phyloP scores from a whole-genome alignment of 1,140 invertebrate species.

The Caligus rogercresseyi region DNA sequence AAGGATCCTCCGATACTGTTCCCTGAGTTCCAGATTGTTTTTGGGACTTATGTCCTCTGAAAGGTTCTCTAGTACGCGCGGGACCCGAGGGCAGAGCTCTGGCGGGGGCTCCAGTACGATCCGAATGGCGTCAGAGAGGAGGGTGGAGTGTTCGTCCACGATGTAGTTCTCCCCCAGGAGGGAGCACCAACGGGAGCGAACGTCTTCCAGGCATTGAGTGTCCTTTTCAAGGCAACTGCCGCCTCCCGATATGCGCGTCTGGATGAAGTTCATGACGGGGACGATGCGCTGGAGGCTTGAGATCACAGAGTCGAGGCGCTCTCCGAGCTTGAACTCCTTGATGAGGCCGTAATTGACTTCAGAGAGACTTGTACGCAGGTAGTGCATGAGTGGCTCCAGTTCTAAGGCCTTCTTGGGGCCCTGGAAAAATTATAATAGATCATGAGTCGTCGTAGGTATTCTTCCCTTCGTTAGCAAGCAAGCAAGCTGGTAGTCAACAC shows the following conservation, averaged over 20 bases:
- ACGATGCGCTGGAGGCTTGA: constrained; percentile 3
- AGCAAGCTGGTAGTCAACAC: too few species aligned
- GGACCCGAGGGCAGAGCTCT: background rate
- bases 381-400: background rate
- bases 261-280: background rate
- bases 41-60: background rate
- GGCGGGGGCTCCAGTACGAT: background rate
- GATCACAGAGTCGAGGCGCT: background rate
- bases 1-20: too few species aligned
- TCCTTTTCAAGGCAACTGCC: background rate
- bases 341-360: constrained; percentile 10
- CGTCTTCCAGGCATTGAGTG: background rate
- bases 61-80: background rate
- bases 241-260: background rate
- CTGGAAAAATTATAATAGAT: background rate
- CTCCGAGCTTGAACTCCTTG: constrained; percentile 13
- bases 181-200: constrained; percentile 7
- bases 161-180: background rate
- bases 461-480: too few species aligned
- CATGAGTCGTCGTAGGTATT: background rate
- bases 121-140: background rate
- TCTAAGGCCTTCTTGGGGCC: background rate
- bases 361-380: background rate
- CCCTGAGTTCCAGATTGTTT: background rate
- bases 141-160: background rate